Evolutionary conservation across 2,888 invertebrate genomes (phyloP), one percentile per base, ranked within the genome.

Genomic region (Leptinotarsa tumamoca): DNA sequence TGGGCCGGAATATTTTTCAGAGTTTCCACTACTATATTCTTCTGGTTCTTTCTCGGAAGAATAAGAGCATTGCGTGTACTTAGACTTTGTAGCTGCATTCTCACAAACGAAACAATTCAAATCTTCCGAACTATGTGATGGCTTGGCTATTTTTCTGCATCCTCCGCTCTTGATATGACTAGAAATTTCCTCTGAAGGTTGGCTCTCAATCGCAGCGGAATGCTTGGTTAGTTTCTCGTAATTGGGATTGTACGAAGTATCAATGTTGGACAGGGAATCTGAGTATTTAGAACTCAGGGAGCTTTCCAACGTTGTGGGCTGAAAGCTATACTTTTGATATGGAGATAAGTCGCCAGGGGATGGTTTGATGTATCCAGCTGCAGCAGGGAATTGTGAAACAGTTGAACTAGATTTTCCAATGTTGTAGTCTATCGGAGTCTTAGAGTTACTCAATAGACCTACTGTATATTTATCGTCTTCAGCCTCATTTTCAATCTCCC

Each of bases 131-230:
- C 84, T 74, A 5, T 85, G 83, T 5, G 92, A 91, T 83, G 90
- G 92, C 73, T 90, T 87, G 0, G 71, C 50, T 0, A 93, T 90
- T 84, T 91, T 91, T 82, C 91, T 91, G 81, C 95, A 95, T 80
- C 92, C 91, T 78, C 91, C 85, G 13, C 81, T 79, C 56, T 82
- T 80, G 43, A 78, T 67, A 43, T 80, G 79, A 68, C 79, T 82
- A 7, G 85, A 81, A 23, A 81, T 75, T 67, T 81, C 79, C 63
- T 85, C 84, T 14, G 82, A 81, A 5, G 84, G 77, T 74, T 84
- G 82, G 4, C 80, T 74, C 51, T 83, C 83, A 50, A 80, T 76
- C 18, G 54, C 17, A 14, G 54, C 33, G 5, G 33, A 21, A n/a
- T 69, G 54, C 54, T 72, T 72, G 10, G 43, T 71, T 50, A 61